A percentile compares a stretch with the other conserved stretches of the same genome.
Evolutionary conservation across 2,113 vertebrate genomes (phyloP).

Genomic region (Ciconia maguari): DNA sequence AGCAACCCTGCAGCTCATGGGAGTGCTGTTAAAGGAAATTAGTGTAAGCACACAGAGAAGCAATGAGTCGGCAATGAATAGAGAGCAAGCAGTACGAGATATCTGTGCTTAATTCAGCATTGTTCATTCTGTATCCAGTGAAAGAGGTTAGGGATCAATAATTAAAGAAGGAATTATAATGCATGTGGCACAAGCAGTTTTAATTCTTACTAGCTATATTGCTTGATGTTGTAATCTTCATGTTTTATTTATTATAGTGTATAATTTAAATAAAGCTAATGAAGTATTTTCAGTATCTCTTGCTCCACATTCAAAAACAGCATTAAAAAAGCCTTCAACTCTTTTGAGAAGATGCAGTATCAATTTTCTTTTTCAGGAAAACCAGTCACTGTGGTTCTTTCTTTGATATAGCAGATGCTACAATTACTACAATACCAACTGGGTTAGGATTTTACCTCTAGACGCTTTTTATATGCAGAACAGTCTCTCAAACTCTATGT

Average conservation of each 20-base stretch:
- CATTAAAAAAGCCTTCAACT: neutral
- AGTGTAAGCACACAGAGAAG: neutral
- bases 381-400: neutral
- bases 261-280: neutral
- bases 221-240: neutral
- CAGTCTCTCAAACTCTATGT: neutral
- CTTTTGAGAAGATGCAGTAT: neutral
- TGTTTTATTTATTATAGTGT: neutral
- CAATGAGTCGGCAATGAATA: neutral
- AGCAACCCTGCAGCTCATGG: neutral
- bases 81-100: neutral
- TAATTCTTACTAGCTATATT: neutral
- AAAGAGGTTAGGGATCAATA: neutral
- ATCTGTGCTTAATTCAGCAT: neutral
- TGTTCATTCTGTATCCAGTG: neutral
- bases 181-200: neutral
- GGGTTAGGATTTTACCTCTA: neutral
- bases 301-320: neutral
- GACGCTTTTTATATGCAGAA: neutral
- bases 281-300: neutral
- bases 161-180: constrained; percentile 1
- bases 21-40: neutral
- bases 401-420: neutral
- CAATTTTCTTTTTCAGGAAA: neutral
- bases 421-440: neutral